A percentile compares a stretch with the other conserved stretches of the same genome.
phyloP scores from a whole-genome alignment of 2,797 vertebrate species.

The Rhynchotus rufescens region DNA sequence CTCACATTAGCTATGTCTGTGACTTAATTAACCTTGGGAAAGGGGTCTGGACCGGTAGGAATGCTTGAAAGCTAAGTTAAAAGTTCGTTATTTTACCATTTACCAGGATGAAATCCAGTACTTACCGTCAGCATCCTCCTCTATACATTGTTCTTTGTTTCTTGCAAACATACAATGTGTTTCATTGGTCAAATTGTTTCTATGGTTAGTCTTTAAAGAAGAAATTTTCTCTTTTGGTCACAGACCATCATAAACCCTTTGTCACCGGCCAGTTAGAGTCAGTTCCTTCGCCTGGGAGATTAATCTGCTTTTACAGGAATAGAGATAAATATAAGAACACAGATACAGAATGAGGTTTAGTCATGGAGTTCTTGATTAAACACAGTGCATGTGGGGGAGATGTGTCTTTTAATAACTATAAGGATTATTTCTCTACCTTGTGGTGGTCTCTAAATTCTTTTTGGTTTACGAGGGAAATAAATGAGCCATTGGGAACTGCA shows the following conservation, averaged over 20 bases:
- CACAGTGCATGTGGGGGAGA: fast-evolving
- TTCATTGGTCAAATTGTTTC: background rate
- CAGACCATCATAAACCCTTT: background rate
- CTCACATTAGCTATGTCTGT: background rate
- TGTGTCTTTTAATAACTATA: background rate
- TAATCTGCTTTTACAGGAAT: background rate
- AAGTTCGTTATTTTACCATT: background rate
- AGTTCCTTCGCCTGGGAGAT: background rate
- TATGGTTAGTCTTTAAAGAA: background rate
- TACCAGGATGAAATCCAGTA: background rate
- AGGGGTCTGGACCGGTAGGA: background rate
- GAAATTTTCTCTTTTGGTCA: background rate
- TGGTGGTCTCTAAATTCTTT: background rate
- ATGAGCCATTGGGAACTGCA: background rate
- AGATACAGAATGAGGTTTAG: background rate
- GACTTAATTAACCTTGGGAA: background rate
- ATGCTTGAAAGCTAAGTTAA: background rate
- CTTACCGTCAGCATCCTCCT: background rate
- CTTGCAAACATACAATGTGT: fast-evolving
- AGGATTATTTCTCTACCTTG: background rate
- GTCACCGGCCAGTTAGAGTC: background rate
- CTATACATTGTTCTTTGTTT: background rate
- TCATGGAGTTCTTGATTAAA: background rate
- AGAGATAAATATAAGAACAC: background rate
- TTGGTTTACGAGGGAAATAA: background rate